Base-by-base conservation (phyloP, 2,888 invertebrate genomes). In the Trissolcus brochymenae region DNA sequence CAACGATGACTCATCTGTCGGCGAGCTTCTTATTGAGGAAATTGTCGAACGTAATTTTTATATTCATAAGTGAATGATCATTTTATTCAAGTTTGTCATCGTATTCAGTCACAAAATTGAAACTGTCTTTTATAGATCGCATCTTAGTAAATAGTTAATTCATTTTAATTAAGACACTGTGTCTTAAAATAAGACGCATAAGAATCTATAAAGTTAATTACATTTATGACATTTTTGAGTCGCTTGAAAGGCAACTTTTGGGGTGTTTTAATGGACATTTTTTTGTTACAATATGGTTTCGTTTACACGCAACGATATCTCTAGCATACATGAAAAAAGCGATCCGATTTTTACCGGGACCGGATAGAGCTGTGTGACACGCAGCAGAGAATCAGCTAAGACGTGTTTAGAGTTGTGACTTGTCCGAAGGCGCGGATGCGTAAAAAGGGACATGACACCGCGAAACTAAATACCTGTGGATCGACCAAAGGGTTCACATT, bases 341-440 rank as follows among this genome's bases (percentile, higher is more conserved):
- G 68, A 79, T 78, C 65, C 70, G 73, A 73, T 76, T 51, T 19
- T 68, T 53, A 61, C 41, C 56, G 14, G 79, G 68, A 76, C 73
- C 76, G 82, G 82, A 87, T 87, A 87, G 86, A 87, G 87, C 84
- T 86, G 87, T 81, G 84, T 81, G 84, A 84, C 79, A 82, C 80
- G 80, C 74, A 79, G 81, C 80, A 76, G 79, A 76, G 78, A 82
- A 84, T 78, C 81, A 78, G 79, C 77, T 81, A 67, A 76, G 84
- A 85, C 82, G 83, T 85, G 85, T 86, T 87, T 87, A 84, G 84
- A 85, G 84, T 82, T 83, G 76, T 82, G 82, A 82, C 86, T 85
- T 86, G 87, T 88, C 84, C 80, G 67, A 80, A 88, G 87, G 88
- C 87, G 87, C 86, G 85, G 87, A 87, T 81, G 87, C 87, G 87